These are phyloP conservation scores for Dasypolia templi DNA, from an alignment of 2,888 invertebrate genomes.

Conservation along the genomic window DNA sequence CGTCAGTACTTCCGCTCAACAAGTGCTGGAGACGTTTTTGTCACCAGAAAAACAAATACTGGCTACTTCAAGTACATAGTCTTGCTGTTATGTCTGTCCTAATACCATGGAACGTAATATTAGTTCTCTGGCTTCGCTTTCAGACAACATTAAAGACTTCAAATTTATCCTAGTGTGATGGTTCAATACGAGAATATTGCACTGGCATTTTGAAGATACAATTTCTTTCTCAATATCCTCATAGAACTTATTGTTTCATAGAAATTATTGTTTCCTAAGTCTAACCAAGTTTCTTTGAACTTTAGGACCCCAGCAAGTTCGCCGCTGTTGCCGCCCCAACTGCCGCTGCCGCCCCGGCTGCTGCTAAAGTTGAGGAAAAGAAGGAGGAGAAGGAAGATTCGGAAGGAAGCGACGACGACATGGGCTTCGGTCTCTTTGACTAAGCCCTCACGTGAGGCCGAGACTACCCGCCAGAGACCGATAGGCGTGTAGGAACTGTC, in stretches of 20 bases:
- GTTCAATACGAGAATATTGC: constrained; percentile 71
- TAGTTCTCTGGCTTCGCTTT: constrained; percentile 80
- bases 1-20: neutral
- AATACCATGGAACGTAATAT: constrained; percentile 74
- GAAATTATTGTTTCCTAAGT: constrained; percentile 53
- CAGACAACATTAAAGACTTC: constrained; percentile 81
- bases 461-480: constrained; percentile 53
- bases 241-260: no score
- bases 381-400: constrained; percentile 95
- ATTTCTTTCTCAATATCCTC: neutral
- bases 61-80: constrained; percentile 42
- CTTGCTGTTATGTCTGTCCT: constrained; percentile 75
- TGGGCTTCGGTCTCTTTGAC: constrained; percentile 99
- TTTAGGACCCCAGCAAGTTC: constrained; percentile 98
- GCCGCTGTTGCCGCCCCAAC: constrained; percentile 91
- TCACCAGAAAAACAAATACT: neutral
- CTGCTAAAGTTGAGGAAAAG: constrained; percentile 92
- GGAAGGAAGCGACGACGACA: constrained; percentile 96
- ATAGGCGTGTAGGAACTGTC: constrained; percentile 67
- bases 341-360: constrained; percentile 92
- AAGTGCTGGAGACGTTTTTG: neutral
- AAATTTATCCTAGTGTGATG: constrained; percentile 85
- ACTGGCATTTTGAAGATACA: constrained; percentile 85
- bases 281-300: constrained; percentile 18
- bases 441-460: constrained; percentile 83